Evolutionary conservation across 2,888 invertebrate genomes (phyloP), one percentile per base, ranked within the genome.

Genomic region (Phymatocera aterrima): DNA sequence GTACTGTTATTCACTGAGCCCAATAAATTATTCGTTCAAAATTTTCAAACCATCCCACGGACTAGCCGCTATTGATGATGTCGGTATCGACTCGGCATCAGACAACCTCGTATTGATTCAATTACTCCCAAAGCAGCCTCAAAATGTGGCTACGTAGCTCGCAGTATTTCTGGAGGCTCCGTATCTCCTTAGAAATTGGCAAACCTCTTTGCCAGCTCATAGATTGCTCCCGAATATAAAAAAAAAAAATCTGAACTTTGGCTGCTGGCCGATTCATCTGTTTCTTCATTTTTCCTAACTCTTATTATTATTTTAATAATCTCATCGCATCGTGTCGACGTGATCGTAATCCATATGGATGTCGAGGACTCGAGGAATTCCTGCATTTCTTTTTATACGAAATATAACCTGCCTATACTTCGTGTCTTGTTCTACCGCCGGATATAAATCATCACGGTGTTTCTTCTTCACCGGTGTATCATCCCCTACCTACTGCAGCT

Each of bases 391-490:
- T 51, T 51, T 51, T 51, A 40, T 51, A 51, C 8, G n/a, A n/a
- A n/a, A 51, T 18, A 51, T 18, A 51, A 6, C 51, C 21, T 10
- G 28, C 28, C 24, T 28, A 4, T 28, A 57, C 10, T 10, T 57
- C 24, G 15, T 4, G 12, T 57, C 15, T 4, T 21, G 28, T 57
- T 57, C 15, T 57, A 57, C 28, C n/a, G n/a, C n/a, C 57, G 57
- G 28, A 57, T 28, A 57, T 57, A 28, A 57, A 57, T 57, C 57
- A 57, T 57, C 57, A 15, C 24, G 28, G 24, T 28, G 28, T 57
- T 57, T 57, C 57, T 57, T 28, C 24, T 57, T 57, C 15, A 10
- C 24, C 61, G 61, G n/a, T 64, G 37, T 64, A 64, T 64, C 61
- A 64, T 64, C 37, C n/a, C 61, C 61, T n/a, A n/a, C n/a, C n/a